Evolutionary conservation across 2,797 vertebrate species (phyloP).

Genomic region (Crypturellus tataupa): DNA sequence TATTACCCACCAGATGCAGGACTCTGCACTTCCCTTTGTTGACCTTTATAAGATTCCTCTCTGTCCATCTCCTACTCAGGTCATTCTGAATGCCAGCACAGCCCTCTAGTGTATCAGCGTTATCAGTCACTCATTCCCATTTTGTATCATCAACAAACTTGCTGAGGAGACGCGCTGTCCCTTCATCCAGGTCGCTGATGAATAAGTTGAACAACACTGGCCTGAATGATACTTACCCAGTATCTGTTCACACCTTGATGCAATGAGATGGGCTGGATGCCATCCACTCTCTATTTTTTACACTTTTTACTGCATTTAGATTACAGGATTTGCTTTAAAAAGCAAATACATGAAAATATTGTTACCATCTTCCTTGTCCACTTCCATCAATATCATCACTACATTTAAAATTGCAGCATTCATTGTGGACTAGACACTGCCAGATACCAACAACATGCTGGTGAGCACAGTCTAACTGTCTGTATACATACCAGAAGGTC

Average conservation of each 20-base stretch:
- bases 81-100: too few relatives aligned
- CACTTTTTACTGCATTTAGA: neutral
- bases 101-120: too few relatives aligned
- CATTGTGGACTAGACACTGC: neutral
- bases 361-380: neutral
- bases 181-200: too few relatives aligned
- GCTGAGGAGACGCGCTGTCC: too few relatives aligned
- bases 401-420: neutral
- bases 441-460: neutral
- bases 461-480: neutral
- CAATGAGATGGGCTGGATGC: neutral
- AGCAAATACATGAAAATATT: neutral
- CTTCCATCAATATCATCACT: neutral
- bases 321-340: neutral
- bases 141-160: too few relatives aligned
- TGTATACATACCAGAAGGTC: neutral
- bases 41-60: too few relatives aligned
- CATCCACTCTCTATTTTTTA: neutral
- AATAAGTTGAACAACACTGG: too few relatives aligned
- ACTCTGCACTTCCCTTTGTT: too few relatives aligned
- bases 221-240: too few relatives aligned
- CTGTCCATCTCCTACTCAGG: too few relatives aligned
- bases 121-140: too few relatives aligned
- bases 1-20: too few relatives aligned
- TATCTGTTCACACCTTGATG: neutral